These are phyloP conservation scores for Clanis bilineata DNA, from an alignment of 2,888 invertebrate species.

Conservation along the genomic window DNA sequence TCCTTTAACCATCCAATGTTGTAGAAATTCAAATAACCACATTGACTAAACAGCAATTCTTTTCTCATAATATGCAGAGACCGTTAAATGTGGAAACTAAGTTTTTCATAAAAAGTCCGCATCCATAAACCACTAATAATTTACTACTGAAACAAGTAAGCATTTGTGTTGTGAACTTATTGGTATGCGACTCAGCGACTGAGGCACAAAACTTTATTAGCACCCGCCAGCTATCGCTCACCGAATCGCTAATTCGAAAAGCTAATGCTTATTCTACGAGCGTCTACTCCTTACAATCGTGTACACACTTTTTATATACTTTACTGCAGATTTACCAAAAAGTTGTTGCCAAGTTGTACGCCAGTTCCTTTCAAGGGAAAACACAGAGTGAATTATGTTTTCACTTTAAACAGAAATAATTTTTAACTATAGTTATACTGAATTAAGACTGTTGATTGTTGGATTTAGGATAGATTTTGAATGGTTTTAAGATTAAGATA, in stretches of 20 bases:
- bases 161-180: slow-evolving; percentile 8
- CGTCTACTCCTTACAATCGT: slow-evolving; percentile 3
- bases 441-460: too few species aligned
- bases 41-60: too few species aligned
- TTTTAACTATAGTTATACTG: too few species aligned
- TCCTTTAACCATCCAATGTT: too few species aligned
- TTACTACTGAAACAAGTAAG: neutral
- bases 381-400: neutral
- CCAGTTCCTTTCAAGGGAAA: neutral
- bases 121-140: neutral
- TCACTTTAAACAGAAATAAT: too few species aligned
- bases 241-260: slow-evolving; percentile 18
- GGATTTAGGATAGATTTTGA: too few species aligned
- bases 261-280: slow-evolving; percentile 16
- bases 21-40: too few species aligned
- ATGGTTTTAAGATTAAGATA: too few species aligned
- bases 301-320: neutral
- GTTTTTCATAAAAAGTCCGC: neutral
- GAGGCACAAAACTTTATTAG: slow-evolving; percentile 20
- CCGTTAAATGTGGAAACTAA: too few species aligned
- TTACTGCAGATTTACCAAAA: neutral
- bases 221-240: slow-evolving; percentile 13
- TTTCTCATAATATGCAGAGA: too few species aligned
- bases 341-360: too few species aligned
- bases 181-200: slow-evolving; percentile 14